Evolutionary conservation across 1,140 invertebrate genomes (phyloP).

Genomic region (Glomeris maerens): DNA sequence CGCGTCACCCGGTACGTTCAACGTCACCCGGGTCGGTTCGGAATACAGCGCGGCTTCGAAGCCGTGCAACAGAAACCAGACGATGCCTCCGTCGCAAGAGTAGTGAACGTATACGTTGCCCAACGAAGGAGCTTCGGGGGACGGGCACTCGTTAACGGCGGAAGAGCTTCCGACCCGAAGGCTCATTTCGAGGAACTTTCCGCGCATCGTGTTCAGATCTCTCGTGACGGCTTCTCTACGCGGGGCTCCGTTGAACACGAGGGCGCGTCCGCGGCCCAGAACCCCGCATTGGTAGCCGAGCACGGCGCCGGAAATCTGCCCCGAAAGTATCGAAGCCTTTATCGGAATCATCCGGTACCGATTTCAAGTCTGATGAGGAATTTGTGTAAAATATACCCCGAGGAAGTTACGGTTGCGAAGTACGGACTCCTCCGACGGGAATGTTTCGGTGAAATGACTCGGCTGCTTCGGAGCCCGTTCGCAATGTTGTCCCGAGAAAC

Average conservation of each 20-base stretch:
- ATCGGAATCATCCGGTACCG: too few relatives aligned
- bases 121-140: constrained; percentile 26
- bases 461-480: too few relatives aligned
- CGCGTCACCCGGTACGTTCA: constrained; percentile 19
- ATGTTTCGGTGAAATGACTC: too few relatives aligned
- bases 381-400: too few relatives aligned
- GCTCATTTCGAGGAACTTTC: constrained; percentile 27
- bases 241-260: constrained; percentile 31
- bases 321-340: too few relatives aligned
- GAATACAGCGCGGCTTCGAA: constrained; percentile 24
- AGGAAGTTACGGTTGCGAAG: too few relatives aligned
- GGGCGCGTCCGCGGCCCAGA: constrained; percentile 30
- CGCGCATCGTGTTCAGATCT: constrained; percentile 32
- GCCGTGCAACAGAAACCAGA: constrained; percentile 29
- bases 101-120: constrained; percentile 32
- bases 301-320: constrained; percentile 21
- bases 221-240: constrained; percentile 27
- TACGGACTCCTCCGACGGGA: too few relatives aligned
- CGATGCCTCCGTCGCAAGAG: constrained; percentile 32
- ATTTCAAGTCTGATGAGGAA: too few relatives aligned
- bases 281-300: constrained; percentile 31
- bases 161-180: constrained; percentile 29
- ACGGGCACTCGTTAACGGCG: constrained; percentile 25
- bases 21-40: constrained; percentile 26
- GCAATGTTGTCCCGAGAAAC: too few relatives aligned